Evolutionary conservation across 2,113 vertebrate genomes (phyloP), one percentile per base, ranked within the genome.

Genomic region (Gnathonemus echidnorhynchus): DNA sequence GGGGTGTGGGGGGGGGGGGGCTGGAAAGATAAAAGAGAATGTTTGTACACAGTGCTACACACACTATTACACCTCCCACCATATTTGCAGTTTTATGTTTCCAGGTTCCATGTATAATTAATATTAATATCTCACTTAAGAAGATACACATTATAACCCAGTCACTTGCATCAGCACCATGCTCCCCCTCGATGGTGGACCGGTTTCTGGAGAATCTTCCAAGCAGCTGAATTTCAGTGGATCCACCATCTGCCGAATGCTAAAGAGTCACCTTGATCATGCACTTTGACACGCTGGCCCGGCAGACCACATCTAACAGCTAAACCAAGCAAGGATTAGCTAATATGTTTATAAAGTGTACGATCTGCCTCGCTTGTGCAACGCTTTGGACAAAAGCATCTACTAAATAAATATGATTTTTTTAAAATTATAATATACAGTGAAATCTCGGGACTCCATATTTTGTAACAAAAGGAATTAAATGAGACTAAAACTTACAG

Each of bases 51-150:
- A 27, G n/a, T 39, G 50, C 13, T 90, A 89, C 77, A 48, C 5
- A 50, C 89, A 91, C 42, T 87, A 88, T 88, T 91, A 50, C 89
- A 92, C 88, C 90, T 93, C 90, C 91, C 88, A 93, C 92, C 87
- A 90, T 94, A 95, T 70, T 96, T 96, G 94, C 95, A 96, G 95
- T 93, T 93, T 95, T 89, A 95, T 91, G 93, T 95, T 95, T 96
- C 92, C 93, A 95, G 95, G 94, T 94, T 94, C 94, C 89, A 90
- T 92, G 74, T 80, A 80, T 87, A 89, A 66, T 50, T 42, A 70
- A 31, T 74, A 85, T 85, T 84, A 66, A 90, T 35, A 46, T 77
- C 52, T 89, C 89, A 83, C 58, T 83, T 89, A 90, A 90, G 53
- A 56, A 89, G 80, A 66, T 83, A 91, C 77, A 89, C 42, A n/a